Evolutionary conservation across 2,113 vertebrate genomes (phyloP).

Genomic region (Lonchura striata): DNA sequence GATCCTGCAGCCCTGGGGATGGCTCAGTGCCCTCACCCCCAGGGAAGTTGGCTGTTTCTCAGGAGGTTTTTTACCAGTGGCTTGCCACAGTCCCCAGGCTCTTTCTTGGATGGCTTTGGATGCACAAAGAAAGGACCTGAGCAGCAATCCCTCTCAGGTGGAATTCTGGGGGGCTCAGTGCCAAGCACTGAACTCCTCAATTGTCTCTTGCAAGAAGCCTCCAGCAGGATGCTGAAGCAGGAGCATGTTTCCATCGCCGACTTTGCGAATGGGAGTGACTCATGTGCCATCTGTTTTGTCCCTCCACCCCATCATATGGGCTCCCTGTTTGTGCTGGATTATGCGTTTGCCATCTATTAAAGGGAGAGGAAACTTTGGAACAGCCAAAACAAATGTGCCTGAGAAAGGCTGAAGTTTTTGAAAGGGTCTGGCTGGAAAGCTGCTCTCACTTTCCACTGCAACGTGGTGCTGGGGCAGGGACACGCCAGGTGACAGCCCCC

Average conservation of each 20-base stretch:
- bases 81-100: not conserved
- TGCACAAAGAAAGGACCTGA: not conserved
- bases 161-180: not conserved
- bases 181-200: not conserved
- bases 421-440: not conserved
- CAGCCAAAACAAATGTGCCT: constrained; percentile 57
- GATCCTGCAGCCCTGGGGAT: not conserved
- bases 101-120: not conserved
- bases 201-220: not conserved
- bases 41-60: not conserved
- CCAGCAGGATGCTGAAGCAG: constrained; percentile 26
- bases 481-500: fast-evolving
- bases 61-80: not conserved
- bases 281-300: constrained; percentile 62
- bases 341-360: constrained; percentile 50
- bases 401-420: constrained; percentile 5
- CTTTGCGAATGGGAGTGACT: constrained; percentile 24
- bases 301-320: not conserved
- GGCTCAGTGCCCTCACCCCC: not conserved
- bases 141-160: not conserved
- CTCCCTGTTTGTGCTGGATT: constrained; percentile 48
- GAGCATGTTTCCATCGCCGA: not conserved
- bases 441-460: not conserved
- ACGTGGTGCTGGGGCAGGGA: not conserved
- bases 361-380: constrained; percentile 50